These are phyloP conservation scores for Paralichthys olivaceus DNA, from an alignment of 2,113 vertebrate genomes.

Conservation along the genomic window DNA sequence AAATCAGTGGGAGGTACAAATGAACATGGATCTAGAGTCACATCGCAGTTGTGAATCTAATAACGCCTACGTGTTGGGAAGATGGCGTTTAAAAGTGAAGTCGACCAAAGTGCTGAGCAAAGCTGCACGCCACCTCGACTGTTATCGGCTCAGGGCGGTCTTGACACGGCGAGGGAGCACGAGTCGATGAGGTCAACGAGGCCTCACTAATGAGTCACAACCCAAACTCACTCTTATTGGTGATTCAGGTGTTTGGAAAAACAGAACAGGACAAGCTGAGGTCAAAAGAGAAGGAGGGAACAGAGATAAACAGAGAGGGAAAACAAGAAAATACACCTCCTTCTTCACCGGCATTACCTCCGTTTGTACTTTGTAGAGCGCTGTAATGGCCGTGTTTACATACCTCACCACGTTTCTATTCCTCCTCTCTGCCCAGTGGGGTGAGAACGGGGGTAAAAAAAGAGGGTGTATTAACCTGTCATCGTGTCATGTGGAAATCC, in stretches of 20 bases:
- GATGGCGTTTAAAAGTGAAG: not conserved
- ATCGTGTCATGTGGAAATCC: conserved; percentile 68
- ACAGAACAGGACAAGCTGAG: not conserved
- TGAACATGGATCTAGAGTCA: conserved; percentile 2
- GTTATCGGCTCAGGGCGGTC: not conserved
- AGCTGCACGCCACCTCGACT: not conserved
- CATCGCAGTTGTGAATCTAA: not conserved
- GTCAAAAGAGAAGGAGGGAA: conserved; percentile 12
- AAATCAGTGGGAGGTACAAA: conserved; percentile 13
- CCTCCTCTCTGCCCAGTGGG: conserved; percentile 8
- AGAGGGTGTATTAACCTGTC: conserved; percentile 78
- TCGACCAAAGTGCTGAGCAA: not conserved
- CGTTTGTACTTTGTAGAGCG: conserved; percentile 11
- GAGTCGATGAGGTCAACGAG: conserved; percentile 28
- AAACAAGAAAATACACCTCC: conserved; percentile 1
- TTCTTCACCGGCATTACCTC: conserved; percentile 13
- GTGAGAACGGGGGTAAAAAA: conserved; percentile 4
- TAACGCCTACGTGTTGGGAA: no score
- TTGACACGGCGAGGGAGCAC: not conserved
- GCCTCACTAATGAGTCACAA: conserved; percentile 40
- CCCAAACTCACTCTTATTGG: not conserved
- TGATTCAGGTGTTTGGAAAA: conserved; percentile 8
- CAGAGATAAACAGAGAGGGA: not conserved
- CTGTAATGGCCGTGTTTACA: conserved; percentile 69
- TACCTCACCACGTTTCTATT: conserved; percentile 26